These are phyloP conservation scores for Catharus bicknelli DNA, from an alignment of 2,113 vertebrate genomes.

Conservation along the genomic window DNA sequence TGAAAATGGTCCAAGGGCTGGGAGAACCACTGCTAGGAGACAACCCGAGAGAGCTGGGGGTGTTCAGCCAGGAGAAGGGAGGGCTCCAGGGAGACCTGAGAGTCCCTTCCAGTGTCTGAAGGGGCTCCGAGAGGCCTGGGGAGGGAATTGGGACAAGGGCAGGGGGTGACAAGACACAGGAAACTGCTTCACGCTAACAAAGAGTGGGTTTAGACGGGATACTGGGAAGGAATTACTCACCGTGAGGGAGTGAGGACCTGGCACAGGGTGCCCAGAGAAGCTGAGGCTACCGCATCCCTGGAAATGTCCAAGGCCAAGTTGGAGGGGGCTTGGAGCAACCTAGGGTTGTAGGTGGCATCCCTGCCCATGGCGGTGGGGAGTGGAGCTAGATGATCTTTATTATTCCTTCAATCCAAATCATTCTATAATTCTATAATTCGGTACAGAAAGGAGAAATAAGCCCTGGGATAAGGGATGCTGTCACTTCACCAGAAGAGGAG, in stretches of 20 bases:
- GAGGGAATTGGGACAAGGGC: too few relatives aligned
- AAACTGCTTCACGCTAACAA: background rate
- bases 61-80: background rate
- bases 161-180: background rate
- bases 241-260: rapidly evolving
- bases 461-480: background rate
- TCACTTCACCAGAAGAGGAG: background rate
- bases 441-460: background rate
- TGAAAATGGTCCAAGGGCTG: background rate
- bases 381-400: background rate
- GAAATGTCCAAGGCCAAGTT: background rate
- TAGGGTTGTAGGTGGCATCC: background rate
- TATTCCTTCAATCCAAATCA: background rate
- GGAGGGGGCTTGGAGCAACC: background rate
- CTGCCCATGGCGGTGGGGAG: background rate
- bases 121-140: background rate
- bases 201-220: background rate
- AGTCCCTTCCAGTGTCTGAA: background rate
- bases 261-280: background rate
- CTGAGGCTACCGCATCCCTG: background rate
- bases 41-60: background rate
- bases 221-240: background rate
- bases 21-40: background rate
- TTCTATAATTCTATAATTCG: background rate
- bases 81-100: background rate